These are phyloP conservation scores for Meiosimyza decipiens DNA, from an alignment of 2,888 invertebrate genomes.

Conservation along the genomic window DNA sequence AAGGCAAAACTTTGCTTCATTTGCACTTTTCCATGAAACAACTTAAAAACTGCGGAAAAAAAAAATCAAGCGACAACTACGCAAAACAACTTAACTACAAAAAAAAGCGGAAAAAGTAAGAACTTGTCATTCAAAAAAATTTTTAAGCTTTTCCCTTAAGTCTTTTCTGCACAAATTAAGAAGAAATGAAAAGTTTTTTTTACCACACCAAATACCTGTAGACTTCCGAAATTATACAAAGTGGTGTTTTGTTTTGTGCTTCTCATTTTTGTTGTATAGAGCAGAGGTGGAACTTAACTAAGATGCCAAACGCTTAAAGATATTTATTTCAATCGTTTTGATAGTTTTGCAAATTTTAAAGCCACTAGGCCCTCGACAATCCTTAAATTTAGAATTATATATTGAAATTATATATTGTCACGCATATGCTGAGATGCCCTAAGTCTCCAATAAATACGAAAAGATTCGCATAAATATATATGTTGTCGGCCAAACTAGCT, in stretches of 20 bases:
- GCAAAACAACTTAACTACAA: neutral
- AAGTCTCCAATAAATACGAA: too few species aligned
- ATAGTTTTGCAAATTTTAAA: too few species aligned
- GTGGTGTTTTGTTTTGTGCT: neutral
- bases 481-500: too few species aligned
- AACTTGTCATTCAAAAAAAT: neutral
- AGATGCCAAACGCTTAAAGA: neutral
- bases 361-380: too few species aligned
- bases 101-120: neutral
- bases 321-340: too few species aligned
- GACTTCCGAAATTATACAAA: neutral
- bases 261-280: neutral
- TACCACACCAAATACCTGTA: neutral
- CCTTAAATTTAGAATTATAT: too few species aligned
- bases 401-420: too few species aligned
- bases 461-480: too few species aligned
- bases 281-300: neutral
- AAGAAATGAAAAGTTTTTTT: neutral
- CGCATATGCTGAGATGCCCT: too few species aligned
- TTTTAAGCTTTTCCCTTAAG: neutral
- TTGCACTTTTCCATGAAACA: constrained; percentile 9
- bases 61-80: neutral
- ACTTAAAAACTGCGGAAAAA: constrained; percentile 1
- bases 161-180: neutral
- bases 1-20: constrained; percentile 2